Evolutionary conservation across 2,888 invertebrate species (phyloP).

Genomic region (Ceraclea dissimilis): DNA sequence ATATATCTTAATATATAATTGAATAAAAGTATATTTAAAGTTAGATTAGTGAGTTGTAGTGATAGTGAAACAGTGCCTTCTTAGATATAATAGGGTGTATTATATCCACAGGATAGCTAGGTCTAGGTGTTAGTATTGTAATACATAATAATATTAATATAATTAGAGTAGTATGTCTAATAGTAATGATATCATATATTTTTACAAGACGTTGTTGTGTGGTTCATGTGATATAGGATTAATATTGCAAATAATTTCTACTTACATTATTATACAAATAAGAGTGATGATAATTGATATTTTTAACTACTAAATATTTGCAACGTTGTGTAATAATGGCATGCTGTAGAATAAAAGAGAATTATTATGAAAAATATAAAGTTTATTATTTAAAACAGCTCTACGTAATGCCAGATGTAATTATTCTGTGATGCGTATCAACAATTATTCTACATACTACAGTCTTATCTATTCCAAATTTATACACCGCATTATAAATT

Average conservation of each 20-base stretch:
- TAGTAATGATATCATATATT: too few relatives aligned
- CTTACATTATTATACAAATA: slow-evolving; percentile 22
- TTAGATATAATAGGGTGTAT: background rate
- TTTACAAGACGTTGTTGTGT: slow-evolving; percentile 15
- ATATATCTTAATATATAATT: background rate
- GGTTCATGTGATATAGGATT: slow-evolving; percentile 19
- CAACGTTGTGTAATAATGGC: slow-evolving; percentile 21
- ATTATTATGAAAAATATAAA: slow-evolving; percentile 19
- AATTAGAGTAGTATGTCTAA: background rate
- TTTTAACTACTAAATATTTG: slow-evolving; percentile 15
- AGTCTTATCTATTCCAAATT: background rate
- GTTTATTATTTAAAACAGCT: slow-evolving; percentile 26
- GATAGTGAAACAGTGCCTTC: background rate
- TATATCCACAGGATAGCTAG: background rate
- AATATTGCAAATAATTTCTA: slow-evolving; percentile 23
- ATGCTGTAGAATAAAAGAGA: slow-evolving; percentile 26
- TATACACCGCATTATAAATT: background rate
- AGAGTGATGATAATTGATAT: slow-evolving; percentile 17
- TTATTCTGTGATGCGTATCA: background rate
- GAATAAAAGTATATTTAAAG: background rate
- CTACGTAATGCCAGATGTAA: slow-evolving; percentile 25
- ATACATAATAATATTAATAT: background rate
- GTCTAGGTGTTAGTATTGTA: background rate
- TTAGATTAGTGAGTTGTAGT: too few relatives aligned
- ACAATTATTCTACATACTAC: too few relatives aligned